Evolutionary conservation across 2,888 invertebrate genomes (phyloP).

Genomic region (Oscheius sp.): DNA sequence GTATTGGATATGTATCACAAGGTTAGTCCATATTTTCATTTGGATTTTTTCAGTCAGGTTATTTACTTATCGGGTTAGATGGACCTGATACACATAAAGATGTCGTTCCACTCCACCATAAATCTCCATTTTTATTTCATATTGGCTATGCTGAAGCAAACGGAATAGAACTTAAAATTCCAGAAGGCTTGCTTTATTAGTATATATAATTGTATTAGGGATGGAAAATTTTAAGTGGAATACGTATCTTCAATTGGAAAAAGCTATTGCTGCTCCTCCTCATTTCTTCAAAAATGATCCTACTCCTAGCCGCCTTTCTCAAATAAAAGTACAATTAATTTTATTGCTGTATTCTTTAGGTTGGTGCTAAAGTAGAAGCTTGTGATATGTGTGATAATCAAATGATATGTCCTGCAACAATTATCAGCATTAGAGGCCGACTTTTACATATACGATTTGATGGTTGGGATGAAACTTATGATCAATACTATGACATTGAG

Average conservation of each 20-base stretch:
- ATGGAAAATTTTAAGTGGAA: constrained; percentile 82
- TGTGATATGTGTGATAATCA: constrained; percentile 88
- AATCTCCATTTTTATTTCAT: constrained; percentile 92
- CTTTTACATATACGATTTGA: constrained; percentile 91
- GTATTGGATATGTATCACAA: constrained; percentile 83
- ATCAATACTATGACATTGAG: constrained; percentile 88
- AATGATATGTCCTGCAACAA: constrained; percentile 92
- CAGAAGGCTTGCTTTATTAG: constrained; percentile 75
- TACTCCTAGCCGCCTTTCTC: not conserved
- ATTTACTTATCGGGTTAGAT: constrained; percentile 95
- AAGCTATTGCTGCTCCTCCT: constrained; percentile 80
- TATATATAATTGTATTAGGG: constrained; percentile 29
- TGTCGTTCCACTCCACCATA: constrained; percentile 96
- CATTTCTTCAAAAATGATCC: constrained; percentile 77
- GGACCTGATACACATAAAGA: constrained; percentile 76
- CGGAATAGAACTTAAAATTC: constrained; percentile 85
- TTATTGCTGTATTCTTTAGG: constrained; percentile 27
- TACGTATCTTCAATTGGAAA: constrained; percentile 78
- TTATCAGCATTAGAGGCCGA: constrained; percentile 78
- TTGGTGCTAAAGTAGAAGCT: constrained; percentile 56
- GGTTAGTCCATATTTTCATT: not conserved
- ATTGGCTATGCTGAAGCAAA: constrained; percentile 90
- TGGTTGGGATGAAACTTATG: constrained; percentile 95
- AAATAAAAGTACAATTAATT: not conserved
- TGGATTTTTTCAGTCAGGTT: constrained; percentile 77